These are phyloP conservation scores for Pachypsylla venusta DNA, from an alignment of 1,140 invertebrate species.

Conservation along the genomic window DNA sequence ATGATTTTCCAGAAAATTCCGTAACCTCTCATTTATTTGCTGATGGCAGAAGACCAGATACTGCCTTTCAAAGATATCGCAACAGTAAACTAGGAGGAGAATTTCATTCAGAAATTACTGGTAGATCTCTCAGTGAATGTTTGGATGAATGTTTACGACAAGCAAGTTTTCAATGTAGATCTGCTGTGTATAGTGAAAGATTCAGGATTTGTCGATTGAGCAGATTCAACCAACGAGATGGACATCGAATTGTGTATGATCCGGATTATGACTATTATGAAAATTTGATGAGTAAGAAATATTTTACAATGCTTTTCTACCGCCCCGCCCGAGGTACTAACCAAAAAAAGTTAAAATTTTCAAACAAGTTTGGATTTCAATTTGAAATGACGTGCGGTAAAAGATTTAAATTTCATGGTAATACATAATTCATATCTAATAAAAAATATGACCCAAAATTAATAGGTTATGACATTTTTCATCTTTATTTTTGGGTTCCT, in stretches of 20 bases:
- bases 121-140: conserved; percentile 70
- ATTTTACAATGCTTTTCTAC: no score
- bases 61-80: conserved; percentile 72
- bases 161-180: conserved; percentile 72
- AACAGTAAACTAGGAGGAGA: conserved; percentile 69
- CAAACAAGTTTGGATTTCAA: no score
- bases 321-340: no score
- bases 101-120: conserved; percentile 77
- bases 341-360: no score
- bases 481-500: no score
- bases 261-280: conserved; percentile 84
- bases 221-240: conserved; percentile 70
- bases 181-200: conserved; percentile 71
- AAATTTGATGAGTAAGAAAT: conserved; percentile 27
- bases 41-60: conserved; percentile 61
- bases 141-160: conserved; percentile 74
- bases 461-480: no score
- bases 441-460: no score
- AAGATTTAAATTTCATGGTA: no score
- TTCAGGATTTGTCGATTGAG: conserved; percentile 68
- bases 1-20: conserved; percentile 69
- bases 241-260: conserved; percentile 75
- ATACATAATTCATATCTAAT: no score
- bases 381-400: no score
- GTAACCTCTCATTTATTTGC: conserved; percentile 63